Evolutionary conservation across 2,113 vertebrate genomes (phyloP), one percentile per base, ranked within the genome.

Genomic region (Thunnus thynnus): DNA sequence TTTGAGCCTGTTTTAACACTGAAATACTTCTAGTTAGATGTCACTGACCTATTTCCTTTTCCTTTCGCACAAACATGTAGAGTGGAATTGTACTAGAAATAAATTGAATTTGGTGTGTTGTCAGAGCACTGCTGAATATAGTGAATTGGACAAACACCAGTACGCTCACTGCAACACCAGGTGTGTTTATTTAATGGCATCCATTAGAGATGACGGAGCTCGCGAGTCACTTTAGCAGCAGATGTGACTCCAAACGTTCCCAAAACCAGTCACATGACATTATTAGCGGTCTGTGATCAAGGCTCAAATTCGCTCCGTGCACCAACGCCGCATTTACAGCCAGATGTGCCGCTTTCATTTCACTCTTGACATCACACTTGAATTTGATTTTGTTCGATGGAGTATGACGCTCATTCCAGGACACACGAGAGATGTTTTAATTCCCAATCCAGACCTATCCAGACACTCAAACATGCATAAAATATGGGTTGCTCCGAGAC

Each of bases 401-500:
- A 32, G 14, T 32, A 5, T 1, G 22, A 11, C 5, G 13, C 3
- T 20, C 13, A 22, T 18, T 16, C 16, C n/a, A 30, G 10, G n/a
- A 41, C 36, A 2, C 36, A 9, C 36, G 36, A 41, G 36, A 41
- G 9, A 41, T 52, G 17, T 13, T 51, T 22, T 32, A 4, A 32
- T 32, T 52, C 25, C 20, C 22, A 13, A 57, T 27, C 27, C 16
- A 22, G 1, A 17, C n/a, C 55, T 2, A 9, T 9, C 36, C 36
- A 27, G 13, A 58, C 56, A 7, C 10, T 65, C 18, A 60, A 36
- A 69, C 1, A 14, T 14, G 18, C 6, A 17, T 56, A 5, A 18
- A 13, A 44, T 51, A 18, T 18, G 22, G 41, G 77, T 50, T 9
- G 27, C 52, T 63, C 13, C 16, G 3, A 44, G 79, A 90, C 54